Percentiles rank a stretch among this genome's conserved stretches.
These are phyloP conservation scores for Leucania comma DNA, from an alignment of 2,888 invertebrate genomes.

Conservation along the genomic window DNA sequence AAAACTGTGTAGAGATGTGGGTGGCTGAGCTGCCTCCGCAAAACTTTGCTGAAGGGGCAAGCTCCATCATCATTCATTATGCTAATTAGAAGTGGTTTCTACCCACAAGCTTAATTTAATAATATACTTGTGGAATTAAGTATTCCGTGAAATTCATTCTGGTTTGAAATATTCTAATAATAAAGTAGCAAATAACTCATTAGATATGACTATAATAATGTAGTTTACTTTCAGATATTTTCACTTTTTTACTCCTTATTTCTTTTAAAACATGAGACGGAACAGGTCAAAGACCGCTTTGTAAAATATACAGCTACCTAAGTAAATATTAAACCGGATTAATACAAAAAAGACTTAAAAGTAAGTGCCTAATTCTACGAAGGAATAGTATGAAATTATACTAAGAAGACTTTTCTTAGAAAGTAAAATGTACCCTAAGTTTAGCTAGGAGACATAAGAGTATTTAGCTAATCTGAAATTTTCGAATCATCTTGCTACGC, in stretches of 20 bases:
- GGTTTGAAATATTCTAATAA: not conserved
- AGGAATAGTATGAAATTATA: not conserved
- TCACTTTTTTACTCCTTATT: not conserved
- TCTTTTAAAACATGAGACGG: not conserved
- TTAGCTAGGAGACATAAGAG: not conserved
- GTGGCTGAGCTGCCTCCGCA: not conserved
- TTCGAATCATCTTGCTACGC: not conserved
- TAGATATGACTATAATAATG: not conserved
- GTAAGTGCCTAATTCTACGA: slow-evolving; percentile 7
- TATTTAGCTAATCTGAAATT: not conserved
- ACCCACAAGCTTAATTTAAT: slow-evolving; percentile 6
- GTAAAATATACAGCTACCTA: not conserved
- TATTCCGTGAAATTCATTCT: not conserved
- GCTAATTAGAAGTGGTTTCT: slow-evolving; percentile 24
- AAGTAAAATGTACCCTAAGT: not conserved
- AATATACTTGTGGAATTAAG: not conserved
- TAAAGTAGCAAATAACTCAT: not conserved
- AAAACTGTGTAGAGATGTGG: slow-evolving; percentile 17
- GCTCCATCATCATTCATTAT: slow-evolving; percentile 21
- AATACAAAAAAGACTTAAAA: slow-evolving; percentile 8
- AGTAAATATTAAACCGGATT: slow-evolving; percentile 16
- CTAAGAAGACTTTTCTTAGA: not conserved
- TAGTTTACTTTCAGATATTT: not conserved
- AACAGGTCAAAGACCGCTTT: not conserved
- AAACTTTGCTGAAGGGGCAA: not conserved